Percentiles rank a stretch among this genome's conserved stretches.
phyloP scores from a whole-genome alignment of 2,797 vertebrate species.

The Pagetopsis macropterus region DNA sequence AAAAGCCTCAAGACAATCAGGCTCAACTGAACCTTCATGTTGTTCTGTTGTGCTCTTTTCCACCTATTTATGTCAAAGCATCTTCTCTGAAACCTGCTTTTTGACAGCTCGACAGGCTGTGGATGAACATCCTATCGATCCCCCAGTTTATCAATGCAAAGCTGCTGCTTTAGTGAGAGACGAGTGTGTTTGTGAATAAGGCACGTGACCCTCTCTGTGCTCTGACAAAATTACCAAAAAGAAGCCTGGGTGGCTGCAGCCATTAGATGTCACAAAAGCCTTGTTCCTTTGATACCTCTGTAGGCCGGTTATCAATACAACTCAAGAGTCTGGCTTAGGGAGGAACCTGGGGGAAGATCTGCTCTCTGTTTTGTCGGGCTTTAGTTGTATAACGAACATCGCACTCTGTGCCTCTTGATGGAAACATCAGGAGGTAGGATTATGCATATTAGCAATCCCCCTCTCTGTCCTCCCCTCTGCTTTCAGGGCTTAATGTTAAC shows the following conservation, averaged over 20 bases:
- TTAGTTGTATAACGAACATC: conserved; percentile 72
- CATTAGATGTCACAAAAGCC: conserved; percentile 70
- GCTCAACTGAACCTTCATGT: conserved; percentile 8
- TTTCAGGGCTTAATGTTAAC: conserved; percentile 76
- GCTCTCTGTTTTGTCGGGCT: conserved; percentile 68
- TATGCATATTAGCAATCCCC: conserved; percentile 76
- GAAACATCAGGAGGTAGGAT: conserved; percentile 82
- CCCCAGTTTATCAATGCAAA: conserved; percentile 36
- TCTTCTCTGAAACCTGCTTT: conserved; percentile 30
- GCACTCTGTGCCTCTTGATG: conserved; percentile 76
- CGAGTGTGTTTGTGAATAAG: conserved; percentile 50
- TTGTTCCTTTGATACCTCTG: conserved; percentile 74
- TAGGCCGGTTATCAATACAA: conserved; percentile 63
- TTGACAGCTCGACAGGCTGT: conserved; percentile 35
- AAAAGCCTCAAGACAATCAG: conserved; percentile 6
- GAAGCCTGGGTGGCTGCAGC: conserved; percentile 56
- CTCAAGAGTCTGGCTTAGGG: conserved; percentile 71
- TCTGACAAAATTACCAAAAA: conserved; percentile 55
- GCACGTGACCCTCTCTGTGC: conserved; percentile 47
- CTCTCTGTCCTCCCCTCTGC: conserved; percentile 62
- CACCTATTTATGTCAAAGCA: conserved; percentile 27
- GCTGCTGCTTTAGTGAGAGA: conserved; percentile 42
- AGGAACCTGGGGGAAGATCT: conserved; percentile 68
- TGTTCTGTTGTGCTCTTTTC: neutral
- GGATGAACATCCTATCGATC: conserved; percentile 28